These are phyloP conservation scores for Unio pictorum DNA, from an alignment of 2,888 invertebrate genomes.

Conservation along the genomic window DNA sequence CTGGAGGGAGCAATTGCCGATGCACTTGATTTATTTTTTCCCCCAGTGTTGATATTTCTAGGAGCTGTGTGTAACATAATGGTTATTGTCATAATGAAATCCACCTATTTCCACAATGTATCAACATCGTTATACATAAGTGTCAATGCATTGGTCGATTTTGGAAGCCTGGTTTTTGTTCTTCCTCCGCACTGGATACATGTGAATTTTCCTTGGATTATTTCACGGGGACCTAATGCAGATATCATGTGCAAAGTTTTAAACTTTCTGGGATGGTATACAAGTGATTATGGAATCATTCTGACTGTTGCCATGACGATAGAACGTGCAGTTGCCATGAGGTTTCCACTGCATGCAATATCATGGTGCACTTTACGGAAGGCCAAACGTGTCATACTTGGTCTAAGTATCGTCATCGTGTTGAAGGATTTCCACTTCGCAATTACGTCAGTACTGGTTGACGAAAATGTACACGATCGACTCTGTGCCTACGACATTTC, in stretches of 20 bases:
- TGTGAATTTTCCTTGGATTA: conserved; percentile 45
- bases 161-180: conserved; percentile 38
- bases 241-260: conserved; percentile 52
- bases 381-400: conserved; percentile 40
- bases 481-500: conserved; percentile 44
- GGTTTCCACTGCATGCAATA: conserved; percentile 48
- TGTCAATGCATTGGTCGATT: conserved; percentile 46
- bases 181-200: conserved; percentile 55
- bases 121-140: conserved; percentile 57
- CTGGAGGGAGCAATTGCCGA: conserved; percentile 11
- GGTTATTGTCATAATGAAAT: conserved; percentile 52
- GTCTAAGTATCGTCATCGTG: conserved; percentile 31
- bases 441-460: conserved; percentile 34
- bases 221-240: conserved; percentile 31
- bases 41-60: conserved; percentile 43
- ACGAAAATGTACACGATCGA: conserved; percentile 27
- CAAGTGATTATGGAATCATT: conserved; percentile 53
- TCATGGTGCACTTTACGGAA: conserved; percentile 42
- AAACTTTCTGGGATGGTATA: conserved; percentile 52
- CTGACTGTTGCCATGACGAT: conserved; percentile 57
- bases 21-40: conserved; percentile 42
- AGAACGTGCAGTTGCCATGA: conserved; percentile 51
- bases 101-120: conserved; percentile 42
- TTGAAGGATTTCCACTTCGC: conserved; percentile 47
- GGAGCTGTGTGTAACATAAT: conserved; percentile 47